Evolutionary conservation across 1,140 invertebrate species (phyloP).

Genomic region (Drosophila leontia): DNA sequence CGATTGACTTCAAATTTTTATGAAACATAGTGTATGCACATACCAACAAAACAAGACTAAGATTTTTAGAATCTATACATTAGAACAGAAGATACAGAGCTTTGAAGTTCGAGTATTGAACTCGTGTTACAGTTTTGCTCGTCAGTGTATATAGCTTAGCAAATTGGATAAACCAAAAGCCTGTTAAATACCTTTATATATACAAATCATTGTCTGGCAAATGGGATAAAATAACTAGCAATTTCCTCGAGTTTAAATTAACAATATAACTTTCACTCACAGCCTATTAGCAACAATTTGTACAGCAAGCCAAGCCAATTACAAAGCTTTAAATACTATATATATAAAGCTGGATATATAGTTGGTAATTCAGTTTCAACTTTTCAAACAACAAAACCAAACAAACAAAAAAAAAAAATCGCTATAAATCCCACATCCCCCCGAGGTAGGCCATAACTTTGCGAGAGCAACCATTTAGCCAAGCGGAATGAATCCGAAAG

Average conservation of each 20-base stretch:
- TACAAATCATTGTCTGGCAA: background rate
- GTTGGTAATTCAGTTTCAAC: slow-evolving; percentile 11
- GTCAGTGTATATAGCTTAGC: background rate
- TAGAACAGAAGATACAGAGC: no score
- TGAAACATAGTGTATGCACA: no score
- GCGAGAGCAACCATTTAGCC: background rate
- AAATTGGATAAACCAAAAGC: slow-evolving; percentile 20
- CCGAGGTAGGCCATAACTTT: slow-evolving; percentile 29
- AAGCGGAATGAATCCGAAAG: slow-evolving; percentile 12
- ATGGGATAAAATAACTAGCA: slow-evolving; percentile 1
- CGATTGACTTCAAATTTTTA: no score
- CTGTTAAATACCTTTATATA: background rate
- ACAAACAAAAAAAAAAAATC: background rate
- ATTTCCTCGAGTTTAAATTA: background rate
- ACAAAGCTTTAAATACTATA: background rate
- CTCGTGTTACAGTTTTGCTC: no score
- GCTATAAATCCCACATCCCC: slow-evolving; percentile 12
- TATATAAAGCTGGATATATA: background rate
- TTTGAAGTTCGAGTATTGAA: no score
- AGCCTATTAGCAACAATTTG: slow-evolving; percentile 38
- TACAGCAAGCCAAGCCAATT: slow-evolving; percentile 24
- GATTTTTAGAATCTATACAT: no score
- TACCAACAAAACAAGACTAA: no score
- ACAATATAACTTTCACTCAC: slow-evolving; percentile 21
- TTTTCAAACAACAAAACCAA: background rate